Conservation (phyloP, 2,113 vertebrate species). For the Hippocampus guttulatus region DNA sequence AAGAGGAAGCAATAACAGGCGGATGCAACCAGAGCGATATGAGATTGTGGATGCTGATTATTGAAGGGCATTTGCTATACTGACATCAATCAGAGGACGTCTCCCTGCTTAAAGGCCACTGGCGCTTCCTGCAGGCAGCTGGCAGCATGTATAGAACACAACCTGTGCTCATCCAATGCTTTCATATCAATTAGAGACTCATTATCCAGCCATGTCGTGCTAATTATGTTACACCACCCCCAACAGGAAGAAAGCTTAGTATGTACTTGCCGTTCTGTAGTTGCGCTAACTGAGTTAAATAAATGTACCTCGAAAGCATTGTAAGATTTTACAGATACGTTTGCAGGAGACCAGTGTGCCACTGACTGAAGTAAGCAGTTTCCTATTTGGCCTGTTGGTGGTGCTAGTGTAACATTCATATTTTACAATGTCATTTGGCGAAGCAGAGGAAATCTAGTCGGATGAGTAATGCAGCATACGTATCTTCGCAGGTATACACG, state of each 20-base stretch:
- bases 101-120: conserved; percentile 27
- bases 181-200: conserved; percentile 64
- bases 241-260: conserved; percentile 17
- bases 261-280: conserved; percentile 34
- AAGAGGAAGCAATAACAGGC: conserved; percentile 47
- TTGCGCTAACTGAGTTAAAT: conserved; percentile 52
- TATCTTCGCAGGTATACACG: conserved; percentile 25
- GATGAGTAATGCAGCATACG: conserved; percentile 55
- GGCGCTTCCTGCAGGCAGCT: conserved; percentile 28
- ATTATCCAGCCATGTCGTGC: conserved; percentile 59
- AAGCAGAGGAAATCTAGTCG: conserved; percentile 43
- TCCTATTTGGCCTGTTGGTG: conserved; percentile 63
- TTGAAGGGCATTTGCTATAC: conserved; percentile 55
- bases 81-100: conserved; percentile 59
- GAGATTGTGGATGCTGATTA: conserved; percentile 39
- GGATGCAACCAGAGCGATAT: conserved; percentile 50
- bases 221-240: conserved; percentile 53
- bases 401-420: conserved; percentile 64
- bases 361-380: conserved; percentile 10
- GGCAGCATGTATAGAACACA: conserved; percentile 41
- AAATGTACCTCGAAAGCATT: conserved; percentile 54
- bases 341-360: conserved; percentile 8
- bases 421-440: conserved; percentile 9
- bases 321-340: conserved; percentile 55
- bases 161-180: conserved; percentile 37